A percentile compares a stretch with the other conserved stretches of the same genome.
These are phyloP conservation scores for Neoseiulus cucumeris DNA, from an alignment of 1,140 invertebrate genomes.

Conservation along the genomic window DNA sequence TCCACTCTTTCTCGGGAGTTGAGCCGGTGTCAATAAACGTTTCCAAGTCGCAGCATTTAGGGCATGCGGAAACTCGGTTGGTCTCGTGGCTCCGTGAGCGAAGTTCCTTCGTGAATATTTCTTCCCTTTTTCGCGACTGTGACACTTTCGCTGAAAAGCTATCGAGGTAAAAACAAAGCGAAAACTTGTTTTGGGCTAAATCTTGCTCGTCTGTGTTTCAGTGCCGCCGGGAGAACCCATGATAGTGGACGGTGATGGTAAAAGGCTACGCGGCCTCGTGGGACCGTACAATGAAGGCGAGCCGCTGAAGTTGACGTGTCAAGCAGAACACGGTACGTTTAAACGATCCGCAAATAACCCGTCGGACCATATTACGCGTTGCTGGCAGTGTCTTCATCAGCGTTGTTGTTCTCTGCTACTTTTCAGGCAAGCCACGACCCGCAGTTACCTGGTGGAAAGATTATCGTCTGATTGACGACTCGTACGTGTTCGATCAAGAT, in stretches of 20 bases:
- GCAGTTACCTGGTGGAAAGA: conserved; percentile 62
- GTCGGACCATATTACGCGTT: neutral
- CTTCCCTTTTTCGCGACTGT: neutral
- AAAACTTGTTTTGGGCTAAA: neutral
- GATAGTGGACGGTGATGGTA: conserved; percentile 57
- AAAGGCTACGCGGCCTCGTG: conserved; percentile 51
- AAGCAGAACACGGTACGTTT: conserved; percentile 60
- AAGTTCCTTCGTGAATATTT: no score
- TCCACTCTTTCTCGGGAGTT: no score
- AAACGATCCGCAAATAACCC: no score
- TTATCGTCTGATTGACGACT: conserved; percentile 57
- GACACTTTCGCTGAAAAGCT: neutral
- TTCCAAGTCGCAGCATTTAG: no score
- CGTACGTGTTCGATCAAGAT: conserved; percentile 43
- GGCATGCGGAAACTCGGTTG: neutral
- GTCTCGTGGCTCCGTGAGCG: no score
- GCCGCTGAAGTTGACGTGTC: conserved; percentile 57
- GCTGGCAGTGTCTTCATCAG: neutral
- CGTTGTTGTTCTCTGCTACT: conserved; percentile 9
- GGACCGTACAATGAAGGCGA: conserved; percentile 69
- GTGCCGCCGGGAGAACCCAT: conserved; percentile 61
- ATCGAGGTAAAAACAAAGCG: neutral
- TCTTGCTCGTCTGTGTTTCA: conserved; percentile 26
- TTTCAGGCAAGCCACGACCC: conserved; percentile 49
- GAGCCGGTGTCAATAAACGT: neutral